Base-by-base conservation (phyloP, 2,797 vertebrate genomes). In the Gambusia yucatana region DNA sequence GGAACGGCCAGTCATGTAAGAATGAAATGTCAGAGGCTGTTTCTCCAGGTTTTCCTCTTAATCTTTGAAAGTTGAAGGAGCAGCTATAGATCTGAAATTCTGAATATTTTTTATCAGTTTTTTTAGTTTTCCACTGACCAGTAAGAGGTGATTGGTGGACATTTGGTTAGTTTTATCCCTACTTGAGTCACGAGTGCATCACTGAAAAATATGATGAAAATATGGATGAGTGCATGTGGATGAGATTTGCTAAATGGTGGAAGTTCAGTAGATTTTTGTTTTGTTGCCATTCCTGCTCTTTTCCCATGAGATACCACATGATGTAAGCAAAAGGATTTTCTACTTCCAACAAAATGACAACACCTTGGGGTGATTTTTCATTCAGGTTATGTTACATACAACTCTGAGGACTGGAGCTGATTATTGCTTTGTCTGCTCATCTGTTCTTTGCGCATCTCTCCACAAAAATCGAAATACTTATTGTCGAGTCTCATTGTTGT, bases 181-280 rank as follows among this genome's bases (percentile, higher is more conserved):
- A 17, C 4, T 33, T 16, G 28, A 61, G 3, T 63, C 33, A 36
- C 1, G 6, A 30, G 2, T 63, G 30, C 30, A 20, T 20, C 59
- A 9, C 16, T 63, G 36, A 63, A 61, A 28, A 30, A 25, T 14
- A 16, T 14, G 6, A 36, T 36, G 33, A 36, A 63, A 36, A 20
- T 63, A 39, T 22, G 16, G 2, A 20, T 17, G 30, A 63, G 6
- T 36, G 48, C 50, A 57, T 57, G 72, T 57, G 13, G 25, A 57
- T 43, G 72, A 57, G 25, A 52, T n/a, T 43, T 43, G 57, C 55
- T 57, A 57, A 43, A n/a, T 28, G 36, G 25, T 20, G 39, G 36
- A 39, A 74, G 72, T 43, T 39, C 22, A 74, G 50, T 10, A 57
- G 25, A 57, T 57, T 57, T 74, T 57, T 57, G 36, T 55, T 74